Evolutionary conservation across 2,113 vertebrate genomes (phyloP), one percentile per base, ranked within the genome.

Genomic region (Sitta europaea): DNA sequence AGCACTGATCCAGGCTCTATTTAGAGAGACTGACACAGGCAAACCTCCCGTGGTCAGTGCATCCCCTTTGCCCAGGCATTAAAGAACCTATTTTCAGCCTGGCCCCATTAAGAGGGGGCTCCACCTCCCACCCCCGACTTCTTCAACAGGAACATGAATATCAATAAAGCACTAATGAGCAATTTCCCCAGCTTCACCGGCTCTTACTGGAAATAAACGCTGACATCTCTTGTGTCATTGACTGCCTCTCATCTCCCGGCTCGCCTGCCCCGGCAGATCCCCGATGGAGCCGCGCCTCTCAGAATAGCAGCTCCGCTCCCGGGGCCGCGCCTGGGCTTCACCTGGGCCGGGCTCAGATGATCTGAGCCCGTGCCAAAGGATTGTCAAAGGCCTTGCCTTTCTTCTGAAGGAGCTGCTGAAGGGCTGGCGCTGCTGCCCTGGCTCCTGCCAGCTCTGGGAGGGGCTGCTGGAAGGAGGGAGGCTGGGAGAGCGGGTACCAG

Each of bases 161-260:
- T 98, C 97, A 97, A 97, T 97, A 97, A 94, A 96, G 96, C 88
- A 90, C 90, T 97, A 97, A 97, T 94, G 96, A 98, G 94, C 95
- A 88, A 94, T 97, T 97, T 97, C 94, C 97, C 97, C 96, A 97
- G 96, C 98, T 95, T 70, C 86, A 66, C 70, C 7, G 42, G 92
- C 97, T 97, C 97, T 98, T 98, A 94, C 98, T 97, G 97, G 98
- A 98, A 98, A 94, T 76, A 92, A 96, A 96, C 86, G 93, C 95
- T 91, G 91, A 80, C 95, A 94, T 98, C 92, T 55, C 86, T 80
- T 57, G 65, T 94, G 95, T 45, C 96, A 97, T 93, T 90, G 97
- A 97, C 94, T 89, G 80, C 92, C 93, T 86, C 90, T 91, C 94
- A 58, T 20, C 68, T 79, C 84, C 92, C 29, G 8, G 54, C 86